Evolutionary conservation across 2,797 vertebrate genomes (phyloP), one percentile per base, ranked within the genome.

Genomic region (Hippocampus kuda): DNA sequence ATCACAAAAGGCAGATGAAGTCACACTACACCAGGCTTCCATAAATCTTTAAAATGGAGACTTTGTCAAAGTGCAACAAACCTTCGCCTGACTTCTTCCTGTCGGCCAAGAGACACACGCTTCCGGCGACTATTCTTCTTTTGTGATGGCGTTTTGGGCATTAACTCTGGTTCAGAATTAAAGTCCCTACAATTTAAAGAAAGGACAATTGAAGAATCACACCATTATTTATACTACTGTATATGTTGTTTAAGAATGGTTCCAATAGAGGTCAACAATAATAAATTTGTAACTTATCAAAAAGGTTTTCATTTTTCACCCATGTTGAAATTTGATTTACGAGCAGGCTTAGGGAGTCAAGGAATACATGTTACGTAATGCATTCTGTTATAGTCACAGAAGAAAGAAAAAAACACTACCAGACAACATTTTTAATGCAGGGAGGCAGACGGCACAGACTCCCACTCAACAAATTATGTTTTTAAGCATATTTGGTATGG

Each of bases 61-160:
- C 0, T 8, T 8, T 5, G 20, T n/a, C 41, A 9, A 26, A 12
- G 38, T 67, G 24, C 0, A 13, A 75, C 88, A 72, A 76, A 97
- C 97, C 95, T 93, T 83, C 92, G 90, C 72, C 83, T 92, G 76
- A 88, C 75, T 64, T 94, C 92, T 66, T 89, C 90, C 60, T 87
- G 86, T 6, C 86, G 89, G 3, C 91, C 77, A 24, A 75, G 13
- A n/a, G 94, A 95, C 9, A 89, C 57, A 0, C 92, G 89, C 75
- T 91, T 95, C 77, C 91, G 93, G 51, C 92, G 93, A 74, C 86
- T 88, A 1, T 87, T 93, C 73, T 91, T 94, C 76, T 94, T 94
- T 86, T 98, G 96, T 0, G 96, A 97, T 0, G 96, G 95, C 0
- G 95, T 98, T 83, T 96, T 98, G 49, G 95, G 92, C 94, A 99